Base-by-base conservation (phyloP, 2,797 vertebrate species). In the Cynopterus sphinx region DNA sequence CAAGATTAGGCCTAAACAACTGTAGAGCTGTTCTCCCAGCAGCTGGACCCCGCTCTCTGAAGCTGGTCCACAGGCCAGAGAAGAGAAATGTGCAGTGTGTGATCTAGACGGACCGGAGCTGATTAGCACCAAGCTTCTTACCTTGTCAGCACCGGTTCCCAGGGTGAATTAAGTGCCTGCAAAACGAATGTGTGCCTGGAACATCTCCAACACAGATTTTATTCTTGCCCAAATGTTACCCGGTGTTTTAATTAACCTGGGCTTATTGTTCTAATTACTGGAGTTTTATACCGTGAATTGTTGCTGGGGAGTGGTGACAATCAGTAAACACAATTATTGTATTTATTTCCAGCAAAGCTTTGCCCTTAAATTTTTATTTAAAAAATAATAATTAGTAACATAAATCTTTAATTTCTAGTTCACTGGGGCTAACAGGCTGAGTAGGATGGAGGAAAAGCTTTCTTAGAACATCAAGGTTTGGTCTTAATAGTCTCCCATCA, bases 211-310 rank as follows among this genome's bases (percentile, higher is more conserved):
- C 84, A 67, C 95, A 93, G 78, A 89, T 96, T 97, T 97, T 95
- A 43, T 95, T 97, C 95, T 95, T 90, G 61, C 92, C 92, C 93
- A 94, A 95, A 95, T 90, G 96, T 91, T 96, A 95, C 78, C 94
- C 82, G n/a, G 97, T 96, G 94, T 97, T 97, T 97, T 97, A 98
- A 98, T 98, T 97, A 97, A 98, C 97, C 97, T 97, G 90, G 94
- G 95, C 96, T 97, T 96, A 97, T 97, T 97, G 92, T 97, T 96
- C 95, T 97, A 97, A 97, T 98, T 96, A 97, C 97, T 97, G 82
- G 90, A 96, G 90, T 94, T 96, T 96, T 96, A 97, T 87, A 63
- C 74, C 5, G 2, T 74, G 94, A 81, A 89, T 96, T 70, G 78
- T 95, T 92, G 88, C 92, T 96, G 1, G 0, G 74, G 55, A 95